A percentile compares a stretch with the other conserved stretches of the same genome.
Evolutionary conservation across 2,888 invertebrate species (phyloP).

Genomic region (Drosophila nigritarsus): DNA sequence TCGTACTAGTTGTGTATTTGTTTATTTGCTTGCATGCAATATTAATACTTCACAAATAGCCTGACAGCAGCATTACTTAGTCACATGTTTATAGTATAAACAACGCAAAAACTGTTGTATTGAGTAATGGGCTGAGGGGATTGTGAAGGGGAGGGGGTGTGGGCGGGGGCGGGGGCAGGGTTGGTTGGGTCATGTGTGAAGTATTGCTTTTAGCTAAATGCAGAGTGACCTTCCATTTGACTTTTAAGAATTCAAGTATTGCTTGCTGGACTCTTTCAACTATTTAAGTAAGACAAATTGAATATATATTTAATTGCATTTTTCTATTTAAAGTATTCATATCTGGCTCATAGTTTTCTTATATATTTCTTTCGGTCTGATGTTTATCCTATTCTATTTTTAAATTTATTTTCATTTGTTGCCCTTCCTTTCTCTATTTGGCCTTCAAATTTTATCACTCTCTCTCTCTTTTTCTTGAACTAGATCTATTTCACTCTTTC

Average conservation of each 20-base stretch:
- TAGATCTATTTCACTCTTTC: neutral
- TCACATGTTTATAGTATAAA: conserved; percentile 37
- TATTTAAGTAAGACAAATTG: neutral
- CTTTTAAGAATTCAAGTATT: neutral
- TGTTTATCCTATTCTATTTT: neutral
- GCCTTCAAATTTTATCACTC: neutral
- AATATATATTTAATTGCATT: neutral
- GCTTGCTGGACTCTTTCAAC: too few species aligned
- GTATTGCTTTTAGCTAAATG: neutral
- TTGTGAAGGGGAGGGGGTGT: neutral
- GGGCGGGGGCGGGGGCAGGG: too few species aligned
- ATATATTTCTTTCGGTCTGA: neutral
- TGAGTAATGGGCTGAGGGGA: neutral
- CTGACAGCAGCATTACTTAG: conserved; percentile 28
- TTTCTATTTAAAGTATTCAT: neutral
- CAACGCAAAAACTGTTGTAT: conserved; percentile 27
- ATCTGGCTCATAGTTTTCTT: neutral
- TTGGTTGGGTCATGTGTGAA: neutral
- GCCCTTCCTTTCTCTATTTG: neutral
- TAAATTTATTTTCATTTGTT: neutral
- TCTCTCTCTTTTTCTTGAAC: neutral
- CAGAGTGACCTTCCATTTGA: neutral
- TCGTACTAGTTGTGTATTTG: conserved; percentile 13
- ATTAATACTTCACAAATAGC: conserved; percentile 43
- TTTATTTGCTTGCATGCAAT: conserved; percentile 49